Evolutionary conservation across 2,888 invertebrate genomes (phyloP).

Genomic region (Lumbricus terrestris): DNA sequence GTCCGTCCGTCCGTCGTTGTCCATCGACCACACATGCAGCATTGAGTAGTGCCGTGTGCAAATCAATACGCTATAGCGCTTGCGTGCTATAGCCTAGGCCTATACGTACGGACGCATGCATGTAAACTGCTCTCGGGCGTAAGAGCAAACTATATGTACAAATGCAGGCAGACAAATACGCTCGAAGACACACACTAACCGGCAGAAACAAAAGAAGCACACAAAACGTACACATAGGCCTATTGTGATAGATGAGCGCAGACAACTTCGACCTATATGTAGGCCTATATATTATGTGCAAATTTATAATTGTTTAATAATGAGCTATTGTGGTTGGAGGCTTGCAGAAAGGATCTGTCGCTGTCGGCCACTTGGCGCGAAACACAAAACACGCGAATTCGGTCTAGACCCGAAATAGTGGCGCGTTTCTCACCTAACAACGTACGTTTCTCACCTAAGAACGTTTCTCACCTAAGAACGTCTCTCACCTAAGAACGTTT

Average conservation of each 20-base stretch:
- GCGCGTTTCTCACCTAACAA: no score
- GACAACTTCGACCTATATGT: neutral
- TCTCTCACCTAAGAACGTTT: no score
- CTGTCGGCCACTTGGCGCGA: neutral
- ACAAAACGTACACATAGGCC: neutral
- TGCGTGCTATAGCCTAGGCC: neutral
- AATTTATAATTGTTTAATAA: neutral
- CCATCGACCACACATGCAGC: neutral
- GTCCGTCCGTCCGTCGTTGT: neutral
- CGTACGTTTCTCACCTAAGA: no score
- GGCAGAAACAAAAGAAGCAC: no score
- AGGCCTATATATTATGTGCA: neutral
- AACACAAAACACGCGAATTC: neutral
- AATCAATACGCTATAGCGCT: neutral
- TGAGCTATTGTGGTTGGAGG: neutral
- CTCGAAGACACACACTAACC: neutral
- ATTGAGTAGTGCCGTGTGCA: neutral
- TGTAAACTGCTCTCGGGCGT: neutral
- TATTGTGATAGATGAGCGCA: neutral
- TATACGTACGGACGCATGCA: neutral
- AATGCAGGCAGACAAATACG: neutral
- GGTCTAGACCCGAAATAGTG: neutral
- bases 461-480: no score
- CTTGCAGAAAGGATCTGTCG: neutral
- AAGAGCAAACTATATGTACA: neutral